Base-by-base conservation (phyloP, 2,113 vertebrate genomes). In the Pyrgilauda ruficollis region DNA sequence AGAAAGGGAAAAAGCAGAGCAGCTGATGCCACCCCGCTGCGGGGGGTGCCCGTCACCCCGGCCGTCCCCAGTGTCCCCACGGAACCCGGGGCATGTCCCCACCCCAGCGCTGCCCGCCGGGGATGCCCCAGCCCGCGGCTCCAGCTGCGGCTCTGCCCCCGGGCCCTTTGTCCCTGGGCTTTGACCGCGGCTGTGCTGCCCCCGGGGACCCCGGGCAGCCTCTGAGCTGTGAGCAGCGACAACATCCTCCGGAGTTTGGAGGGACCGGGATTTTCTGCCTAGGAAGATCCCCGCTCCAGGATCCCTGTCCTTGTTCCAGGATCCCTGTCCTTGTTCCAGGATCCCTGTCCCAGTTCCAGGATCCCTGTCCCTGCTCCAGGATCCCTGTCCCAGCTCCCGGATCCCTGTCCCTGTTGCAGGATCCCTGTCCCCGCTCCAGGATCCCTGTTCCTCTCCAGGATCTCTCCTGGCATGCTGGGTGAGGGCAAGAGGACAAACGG, bases 1-100 rank as follows among this genome's bases (percentile, higher is more conserved):
- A 97, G 92, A 77, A 76, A 73, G 85, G 59, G 64, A 87, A 87
- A 90, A 91, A n/a, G 10, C 92, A 17, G 75, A 10, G 8, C 75
- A 49, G 75, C 85, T 66, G 94, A 83, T 21, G 35, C 13, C 3
- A 4, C n/a, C 41, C n/a, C 2, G 12, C 62, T 70, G 58, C 1
- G 1, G 31, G n/a, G 30, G 11, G 11, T 56, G 30, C 52, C n/a
- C 1, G 3, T 75, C 79, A 15, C 75, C 58, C 30, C 2, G 26
- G 2, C 50, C 1, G 1, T 18, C 83, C 70, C 56, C 90, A 3
- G 43, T 6, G 83, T 73, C 70, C 67, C 47, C 13, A 0, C 0
- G 7, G 53, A 13, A 50, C 30, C 66, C 0, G 10, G 41, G 37
- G 43, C 56, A 70, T 43, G 27, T 23, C 8, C 7, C 4, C n/a